Conservation (phyloP, 2,797 vertebrate genomes). For the Mormyrus proboscirostris region DNA sequence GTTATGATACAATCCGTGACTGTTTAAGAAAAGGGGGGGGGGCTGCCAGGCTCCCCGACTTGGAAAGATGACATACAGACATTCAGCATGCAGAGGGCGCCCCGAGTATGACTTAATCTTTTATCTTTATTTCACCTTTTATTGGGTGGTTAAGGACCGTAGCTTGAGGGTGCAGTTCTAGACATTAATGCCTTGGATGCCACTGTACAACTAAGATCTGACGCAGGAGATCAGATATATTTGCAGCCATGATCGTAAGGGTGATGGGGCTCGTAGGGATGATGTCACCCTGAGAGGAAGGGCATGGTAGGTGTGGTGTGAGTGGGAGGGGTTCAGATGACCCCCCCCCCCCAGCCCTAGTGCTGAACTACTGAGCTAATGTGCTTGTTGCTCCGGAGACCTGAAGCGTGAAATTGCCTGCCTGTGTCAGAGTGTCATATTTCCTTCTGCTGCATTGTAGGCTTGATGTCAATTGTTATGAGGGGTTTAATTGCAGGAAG, state of each 20-base stretch:
- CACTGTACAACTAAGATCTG: neutral
- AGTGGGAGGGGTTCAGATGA: neutral
- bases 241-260: no score
- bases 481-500: conserved; percentile 14
- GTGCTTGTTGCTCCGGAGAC: conserved; percentile 49
- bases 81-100: neutral
- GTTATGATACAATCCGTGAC: neutral
- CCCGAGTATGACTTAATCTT: neutral
- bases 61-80: neutral
- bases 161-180: neutral
- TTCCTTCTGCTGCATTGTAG: conserved; percentile 36
- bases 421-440: conserved; percentile 46
- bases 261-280: neutral
- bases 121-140: neutral
- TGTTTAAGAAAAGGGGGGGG: neutral
- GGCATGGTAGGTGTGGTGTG: neutral
- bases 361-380: conserved; percentile 28
- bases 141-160: neutral
- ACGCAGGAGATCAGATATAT: neutral
- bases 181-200: conserved; percentile 35
- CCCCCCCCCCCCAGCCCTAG: conserved; percentile 25
- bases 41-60: neutral
- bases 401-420: conserved; percentile 59
- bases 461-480: conserved; percentile 34
- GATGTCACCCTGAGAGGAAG: conserved; percentile 34